These are phyloP conservation scores for Melozone crissalis DNA, from an alignment of 2,113 vertebrate genomes.

Conservation along the genomic window DNA sequence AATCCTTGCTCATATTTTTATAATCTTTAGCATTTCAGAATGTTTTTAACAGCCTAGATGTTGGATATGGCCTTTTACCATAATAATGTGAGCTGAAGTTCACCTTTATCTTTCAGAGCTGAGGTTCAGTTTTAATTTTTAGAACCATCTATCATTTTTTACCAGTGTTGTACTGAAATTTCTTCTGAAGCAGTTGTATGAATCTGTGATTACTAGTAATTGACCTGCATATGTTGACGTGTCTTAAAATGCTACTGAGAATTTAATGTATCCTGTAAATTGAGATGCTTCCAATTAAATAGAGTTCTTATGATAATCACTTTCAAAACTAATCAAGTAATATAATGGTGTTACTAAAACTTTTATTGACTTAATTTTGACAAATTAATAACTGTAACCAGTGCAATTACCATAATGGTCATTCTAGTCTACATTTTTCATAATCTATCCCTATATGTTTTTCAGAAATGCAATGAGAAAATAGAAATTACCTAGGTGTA, in stretches of 20 bases:
- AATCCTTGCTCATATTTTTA: constrained; percentile 34
- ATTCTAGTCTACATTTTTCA: constrained; percentile 53
- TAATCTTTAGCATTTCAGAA: neutral
- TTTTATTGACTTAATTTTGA: constrained; percentile 73
- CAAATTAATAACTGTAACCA: constrained; percentile 72
- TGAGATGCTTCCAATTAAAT: constrained; percentile 76
- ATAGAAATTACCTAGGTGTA: constrained; percentile 9
- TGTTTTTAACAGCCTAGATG: neutral
- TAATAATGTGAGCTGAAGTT: neutral
- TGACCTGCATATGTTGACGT: constrained; percentile 72
- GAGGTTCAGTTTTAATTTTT: constrained; percentile 34
- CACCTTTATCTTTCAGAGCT: constrained; percentile 10
- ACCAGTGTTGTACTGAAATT: constrained; percentile 31
- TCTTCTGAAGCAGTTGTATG: constrained; percentile 60
- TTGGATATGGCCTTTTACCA: neutral
- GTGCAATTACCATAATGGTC: constrained; percentile 61
- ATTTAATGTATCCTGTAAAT: constrained; percentile 76
- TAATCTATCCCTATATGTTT: constrained; percentile 22
- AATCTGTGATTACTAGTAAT: constrained; percentile 73
- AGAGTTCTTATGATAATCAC: constrained; percentile 69
- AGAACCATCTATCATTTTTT: constrained; percentile 8
- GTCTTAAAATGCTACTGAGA: constrained; percentile 64
- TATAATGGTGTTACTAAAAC: constrained; percentile 59
- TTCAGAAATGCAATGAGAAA: constrained; percentile 11
- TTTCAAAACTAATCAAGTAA: constrained; percentile 75